Base-by-base conservation (phyloP, 2,113 vertebrate genomes). In the Uropsilus gracilis region DNA sequence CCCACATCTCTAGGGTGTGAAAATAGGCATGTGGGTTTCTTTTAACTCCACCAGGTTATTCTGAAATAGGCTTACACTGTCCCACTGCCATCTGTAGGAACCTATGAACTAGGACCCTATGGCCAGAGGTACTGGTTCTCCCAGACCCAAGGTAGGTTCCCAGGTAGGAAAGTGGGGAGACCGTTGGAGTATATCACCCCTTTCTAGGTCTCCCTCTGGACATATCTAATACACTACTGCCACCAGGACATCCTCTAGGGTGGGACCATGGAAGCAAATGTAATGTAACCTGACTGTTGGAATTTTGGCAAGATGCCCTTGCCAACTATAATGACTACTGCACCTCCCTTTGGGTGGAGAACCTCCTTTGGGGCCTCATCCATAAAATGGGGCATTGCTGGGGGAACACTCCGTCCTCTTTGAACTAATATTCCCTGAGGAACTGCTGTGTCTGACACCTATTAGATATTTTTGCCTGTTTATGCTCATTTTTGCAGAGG, bases 141-240 rank as follows among this genome's bases (percentile, higher is more conserved):
- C 39, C 44, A 30, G 37, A 7, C 1, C 24, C 34, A 0, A 9
- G 39, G 1, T 28, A 37, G 72, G 28, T 14, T 6, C 30, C 10
- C 1, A n/a, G 44, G 28, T 8, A 32, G 22, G 71, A 66, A 78
- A 34, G 24, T 12, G 6, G 28, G 64, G 64, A 69, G 20, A 37
- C 71, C 39, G 20, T 22, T 30, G 48, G 61, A 55, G 37, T 37
- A 39, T 28, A 10, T 1, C 12, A 73, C 8, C 30, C 8, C 72
- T 77, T 39, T 73, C n/a, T 16, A 6, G 53, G 48, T 26, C 30
- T 80, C 30, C 80, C 44, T 80, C 61, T 68, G 63, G 28, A 13
- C 48, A 44, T 3, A 6, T 13, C 34, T n/a, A 42, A 4, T 26
- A 32, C 24, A 32, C 34, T 18, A 4, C 1, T 8, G 16, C 34